A percentile compares a stretch with the other conserved stretches of the same genome.
phyloP scores from a whole-genome alignment of 1,140 invertebrate genomes.

The Cyclina sinensis region DNA sequence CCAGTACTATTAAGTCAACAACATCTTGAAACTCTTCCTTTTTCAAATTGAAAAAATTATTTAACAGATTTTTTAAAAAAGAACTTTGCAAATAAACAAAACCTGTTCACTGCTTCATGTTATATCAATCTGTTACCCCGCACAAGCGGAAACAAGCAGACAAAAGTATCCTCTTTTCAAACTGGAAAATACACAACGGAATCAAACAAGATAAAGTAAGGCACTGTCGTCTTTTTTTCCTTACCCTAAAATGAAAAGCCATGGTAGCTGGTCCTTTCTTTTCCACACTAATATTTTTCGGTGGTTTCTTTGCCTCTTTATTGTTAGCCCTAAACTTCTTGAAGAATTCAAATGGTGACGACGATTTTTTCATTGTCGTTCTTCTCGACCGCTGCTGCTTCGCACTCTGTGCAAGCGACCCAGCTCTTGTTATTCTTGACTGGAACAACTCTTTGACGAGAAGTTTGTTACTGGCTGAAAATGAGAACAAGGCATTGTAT shows the following conservation, averaged over 20 bases:
- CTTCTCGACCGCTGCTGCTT: constrained; percentile 73
- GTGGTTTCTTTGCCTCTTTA: constrained; percentile 50
- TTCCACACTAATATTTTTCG: constrained; percentile 53
- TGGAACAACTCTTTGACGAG: constrained; percentile 81
- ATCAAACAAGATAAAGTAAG: too few species aligned
- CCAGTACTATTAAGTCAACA: too few species aligned
- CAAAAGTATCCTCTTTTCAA: too few species aligned
- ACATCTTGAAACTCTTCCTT: too few species aligned
- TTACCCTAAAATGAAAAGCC: constrained; percentile 81
- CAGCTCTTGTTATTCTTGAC: constrained; percentile 77
- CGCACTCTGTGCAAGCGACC: constrained; percentile 79
- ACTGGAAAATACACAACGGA: too few species aligned
- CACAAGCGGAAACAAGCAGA: too few species aligned
- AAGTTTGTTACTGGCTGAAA: constrained; percentile 78
- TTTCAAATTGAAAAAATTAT: too few species aligned
- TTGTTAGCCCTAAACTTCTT: constrained; percentile 69
- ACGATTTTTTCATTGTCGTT: constrained; percentile 64
- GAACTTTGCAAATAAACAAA: too few species aligned
- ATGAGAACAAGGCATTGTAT: not conserved
- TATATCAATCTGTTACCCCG: too few species aligned
- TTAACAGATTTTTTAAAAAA: too few species aligned
- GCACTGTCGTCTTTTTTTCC: too few species aligned
- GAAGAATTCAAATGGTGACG: constrained; percentile 75
- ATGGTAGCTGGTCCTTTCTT: constrained; percentile 78
- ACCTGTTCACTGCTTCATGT: too few species aligned